Conservation (phyloP, 2,888 invertebrate genomes). For the Rugalucina vietnamica region DNA sequence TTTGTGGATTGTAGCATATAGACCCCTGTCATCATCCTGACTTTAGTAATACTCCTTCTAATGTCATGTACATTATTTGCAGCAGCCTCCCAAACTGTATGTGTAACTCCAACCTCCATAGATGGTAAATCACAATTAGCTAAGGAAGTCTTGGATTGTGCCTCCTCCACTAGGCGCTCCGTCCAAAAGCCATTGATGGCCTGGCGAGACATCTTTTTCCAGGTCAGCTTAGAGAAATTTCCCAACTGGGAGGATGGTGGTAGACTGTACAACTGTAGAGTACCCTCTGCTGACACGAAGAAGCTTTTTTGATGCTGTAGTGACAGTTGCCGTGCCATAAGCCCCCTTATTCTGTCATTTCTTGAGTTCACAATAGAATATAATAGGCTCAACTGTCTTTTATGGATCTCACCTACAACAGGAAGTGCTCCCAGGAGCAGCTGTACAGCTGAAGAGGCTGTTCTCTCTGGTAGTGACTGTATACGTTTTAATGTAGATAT, state of each 20-base stretch:
- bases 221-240: not conserved
- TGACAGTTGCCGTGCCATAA: not conserved
- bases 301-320: not conserved
- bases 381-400: not conserved
- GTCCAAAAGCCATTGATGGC: not conserved
- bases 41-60: not conserved
- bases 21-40: not conserved
- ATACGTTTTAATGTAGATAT: not conserved
- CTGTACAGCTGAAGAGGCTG: constrained; percentile 2
- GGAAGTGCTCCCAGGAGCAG: not conserved
- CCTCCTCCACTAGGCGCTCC: not conserved
- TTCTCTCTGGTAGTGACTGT: constrained; percentile 1
- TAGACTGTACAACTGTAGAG: not conserved
- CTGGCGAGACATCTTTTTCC: not conserved
- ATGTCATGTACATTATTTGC: not conserved
- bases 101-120: not conserved
- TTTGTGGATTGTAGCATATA: not conserved
- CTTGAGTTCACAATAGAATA: not conserved
- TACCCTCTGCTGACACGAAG: not conserved
- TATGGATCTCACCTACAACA: not conserved
- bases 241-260: not conserved
- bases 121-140: not conserved
- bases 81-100: not conserved
- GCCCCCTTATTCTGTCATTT: not conserved
- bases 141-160: not conserved